Percentiles rank a stretch among this genome's conserved stretches.
Evolutionary conservation across 2,888 invertebrate genomes (phyloP).

Genomic region (Xestia c-nigrum): DNA sequence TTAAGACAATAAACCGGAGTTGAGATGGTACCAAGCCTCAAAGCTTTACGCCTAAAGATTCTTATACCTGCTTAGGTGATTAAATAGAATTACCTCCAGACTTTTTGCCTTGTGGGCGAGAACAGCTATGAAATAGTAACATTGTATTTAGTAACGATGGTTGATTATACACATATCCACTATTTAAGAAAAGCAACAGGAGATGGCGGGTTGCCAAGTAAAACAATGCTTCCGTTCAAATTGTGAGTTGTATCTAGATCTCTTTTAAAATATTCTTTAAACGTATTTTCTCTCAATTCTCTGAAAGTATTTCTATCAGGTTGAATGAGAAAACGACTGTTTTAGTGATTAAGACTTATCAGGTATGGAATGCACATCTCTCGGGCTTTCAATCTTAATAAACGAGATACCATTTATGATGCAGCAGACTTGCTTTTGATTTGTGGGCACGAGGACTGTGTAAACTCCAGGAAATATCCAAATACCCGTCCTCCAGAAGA

Average conservation of each 20-base stretch:
- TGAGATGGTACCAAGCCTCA: not conserved
- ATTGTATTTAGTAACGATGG: not conserved
- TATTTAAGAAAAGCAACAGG: slow-evolving; percentile 50
- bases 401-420: not conserved
- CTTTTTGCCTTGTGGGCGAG: not conserved
- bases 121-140: not conserved
- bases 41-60: slow-evolving; percentile 6
- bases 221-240: slow-evolving; percentile 22
- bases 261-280: slow-evolving; percentile 36
- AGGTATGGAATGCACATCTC: no score
- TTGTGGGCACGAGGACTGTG: not conserved
- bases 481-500: no score
- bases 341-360: not conserved
- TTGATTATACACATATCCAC: slow-evolving; percentile 10
- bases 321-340: not conserved
- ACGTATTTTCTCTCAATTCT: slow-evolving; percentile 21
- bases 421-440: not conserved
- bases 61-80: no score
- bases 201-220: slow-evolving; percentile 52
- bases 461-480: not conserved
- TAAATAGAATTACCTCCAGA: not conserved
- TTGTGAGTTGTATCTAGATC: not conserved
- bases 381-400: not conserved
- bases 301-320: slow-evolving; percentile 6
- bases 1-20: no score